Conservation (phyloP, 2,888 invertebrate species). For the Ametastegia equiseti region DNA sequence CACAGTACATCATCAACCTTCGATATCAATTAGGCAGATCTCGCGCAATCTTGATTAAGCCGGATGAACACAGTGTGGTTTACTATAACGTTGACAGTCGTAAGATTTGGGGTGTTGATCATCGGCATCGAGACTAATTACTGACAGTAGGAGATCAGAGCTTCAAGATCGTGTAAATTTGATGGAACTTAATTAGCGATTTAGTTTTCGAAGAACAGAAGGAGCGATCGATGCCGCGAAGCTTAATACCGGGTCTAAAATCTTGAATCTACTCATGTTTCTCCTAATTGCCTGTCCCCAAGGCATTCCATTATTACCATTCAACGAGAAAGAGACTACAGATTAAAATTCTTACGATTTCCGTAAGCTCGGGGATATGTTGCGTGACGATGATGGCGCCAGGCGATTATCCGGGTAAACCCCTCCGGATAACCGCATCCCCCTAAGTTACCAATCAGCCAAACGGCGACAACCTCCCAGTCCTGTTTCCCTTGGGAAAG, state of each 20-base stretch:
- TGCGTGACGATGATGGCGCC: neutral
- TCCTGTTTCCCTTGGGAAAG: neutral
- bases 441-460: slow-evolving; percentile 28
- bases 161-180: neutral
- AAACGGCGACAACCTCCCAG: slow-evolving; percentile 5
- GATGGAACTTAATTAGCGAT: neutral
- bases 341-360: slow-evolving; percentile 13
- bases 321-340: neutral
- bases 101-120: no score
- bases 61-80: no score
- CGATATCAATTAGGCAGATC: no score
- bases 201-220: neutral
- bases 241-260: neutral
- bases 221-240: neutral
- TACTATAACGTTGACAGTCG: no score
- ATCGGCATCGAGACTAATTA: no score
- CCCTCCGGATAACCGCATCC: slow-evolving; percentile 11
- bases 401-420: neutral
- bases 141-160: no score
- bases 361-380: neutral
- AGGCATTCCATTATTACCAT: slow-evolving; percentile 17
- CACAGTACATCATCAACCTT: no score
- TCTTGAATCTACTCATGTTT: neutral
- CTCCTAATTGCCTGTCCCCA: neutral
- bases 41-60: no score